phyloP scores from a whole-genome alignment of 1,140 invertebrate species.

The Drosophila bocki region DNA sequence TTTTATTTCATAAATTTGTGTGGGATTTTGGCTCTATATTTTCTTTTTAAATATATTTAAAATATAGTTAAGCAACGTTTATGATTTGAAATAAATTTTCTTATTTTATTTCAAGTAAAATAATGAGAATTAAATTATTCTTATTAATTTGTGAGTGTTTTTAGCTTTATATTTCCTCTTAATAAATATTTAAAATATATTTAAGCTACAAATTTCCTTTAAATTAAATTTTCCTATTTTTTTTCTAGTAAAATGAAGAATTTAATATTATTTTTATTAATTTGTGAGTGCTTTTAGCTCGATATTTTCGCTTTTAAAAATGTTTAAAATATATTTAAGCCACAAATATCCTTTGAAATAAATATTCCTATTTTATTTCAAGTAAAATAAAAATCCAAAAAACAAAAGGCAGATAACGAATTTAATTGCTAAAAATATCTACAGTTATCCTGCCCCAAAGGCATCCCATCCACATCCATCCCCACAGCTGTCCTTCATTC shows the following conservation, averaged over 20 bases:
- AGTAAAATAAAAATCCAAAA: not conserved
- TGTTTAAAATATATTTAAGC: no score
- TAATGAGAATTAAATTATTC: not conserved
- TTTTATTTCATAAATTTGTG: slow-evolving; percentile 1
- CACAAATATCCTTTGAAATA: no score
- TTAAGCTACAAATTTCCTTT: no score
- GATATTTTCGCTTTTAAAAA: not conserved
- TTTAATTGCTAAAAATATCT: not conserved
- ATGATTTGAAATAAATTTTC: not conserved
- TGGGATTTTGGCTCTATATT: not conserved
- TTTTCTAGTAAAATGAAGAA: not conserved
- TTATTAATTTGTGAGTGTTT: not conserved
- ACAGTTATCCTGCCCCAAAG: slow-evolving; percentile 13
- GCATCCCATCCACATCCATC: not conserved
- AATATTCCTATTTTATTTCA: no score
- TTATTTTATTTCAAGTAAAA: not conserved
- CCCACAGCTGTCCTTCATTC: slow-evolving; percentile 12
- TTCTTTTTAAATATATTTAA: not conserved
- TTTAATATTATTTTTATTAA: slow-evolving; percentile 1
- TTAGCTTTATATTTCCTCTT: not conserved
- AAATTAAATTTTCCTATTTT: no score
- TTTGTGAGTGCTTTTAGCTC: not conserved
- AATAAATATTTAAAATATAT: no score
- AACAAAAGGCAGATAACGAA: not conserved
- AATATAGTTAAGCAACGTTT: not conserved